These are phyloP conservation scores for Chironomus striatipennis DNA, from an alignment of 1,140 invertebrate species.

Conservation along the genomic window DNA sequence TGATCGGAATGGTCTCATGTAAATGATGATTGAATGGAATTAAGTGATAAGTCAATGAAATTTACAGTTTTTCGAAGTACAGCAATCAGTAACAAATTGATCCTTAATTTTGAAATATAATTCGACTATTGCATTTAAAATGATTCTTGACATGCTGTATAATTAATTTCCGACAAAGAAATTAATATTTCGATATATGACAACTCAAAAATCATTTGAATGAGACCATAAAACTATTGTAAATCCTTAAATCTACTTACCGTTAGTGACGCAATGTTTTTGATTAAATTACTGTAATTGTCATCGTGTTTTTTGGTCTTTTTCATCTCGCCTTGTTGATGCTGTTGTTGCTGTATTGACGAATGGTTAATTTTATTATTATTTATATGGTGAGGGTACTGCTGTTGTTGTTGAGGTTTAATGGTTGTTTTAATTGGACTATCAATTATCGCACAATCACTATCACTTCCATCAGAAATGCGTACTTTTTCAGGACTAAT, in stretches of 20 bases:
- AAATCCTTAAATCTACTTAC: not conserved
- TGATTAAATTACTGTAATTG: not conserved
- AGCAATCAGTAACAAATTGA: no score
- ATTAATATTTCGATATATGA: no score
- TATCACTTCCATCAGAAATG: not conserved
- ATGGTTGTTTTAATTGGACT: not conserved
- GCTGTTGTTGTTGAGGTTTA: not conserved
- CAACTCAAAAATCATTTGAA: not conserved
- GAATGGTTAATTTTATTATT: not conserved
- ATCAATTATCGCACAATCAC: conserved; percentile 6
- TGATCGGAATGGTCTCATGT: no score
- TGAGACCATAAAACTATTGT: not conserved
- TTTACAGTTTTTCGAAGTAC: no score
- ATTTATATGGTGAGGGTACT: not conserved
- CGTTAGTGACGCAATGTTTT: not conserved
- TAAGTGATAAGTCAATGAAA: no score
- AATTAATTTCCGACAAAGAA: no score
- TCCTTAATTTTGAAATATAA: no score
- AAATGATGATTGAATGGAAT: no score
- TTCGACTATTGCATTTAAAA: no score
- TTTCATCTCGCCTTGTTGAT: not conserved
- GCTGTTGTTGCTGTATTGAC: not conserved
- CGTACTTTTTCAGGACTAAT: not conserved
- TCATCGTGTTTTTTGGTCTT: conserved; percentile 11
- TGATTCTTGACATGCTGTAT: no score